A percentile compares a stretch with the other conserved stretches of the same genome.
Conservation (phyloP, 2,797 vertebrate genomes). For the Argya squamiceps region DNA sequence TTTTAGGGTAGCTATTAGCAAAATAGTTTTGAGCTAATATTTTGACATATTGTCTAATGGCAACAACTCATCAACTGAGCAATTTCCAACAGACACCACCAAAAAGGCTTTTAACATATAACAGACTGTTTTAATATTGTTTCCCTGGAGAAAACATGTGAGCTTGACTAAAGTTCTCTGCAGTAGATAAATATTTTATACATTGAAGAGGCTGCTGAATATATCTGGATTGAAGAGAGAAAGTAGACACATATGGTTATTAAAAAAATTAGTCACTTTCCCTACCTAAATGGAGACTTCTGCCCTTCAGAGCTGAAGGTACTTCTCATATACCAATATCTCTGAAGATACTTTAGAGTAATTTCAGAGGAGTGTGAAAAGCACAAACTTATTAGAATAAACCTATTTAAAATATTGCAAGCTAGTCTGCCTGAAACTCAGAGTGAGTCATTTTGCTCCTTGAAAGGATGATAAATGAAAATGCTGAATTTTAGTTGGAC, state of each 20-base stretch:
- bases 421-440: neutral
- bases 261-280: neutral
- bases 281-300: neutral
- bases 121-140: neutral
- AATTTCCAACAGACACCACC: neutral
- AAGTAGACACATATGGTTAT: neutral
- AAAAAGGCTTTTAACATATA: neutral
- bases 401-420: neutral
- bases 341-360: neutral
- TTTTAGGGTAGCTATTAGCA: neutral
- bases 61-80: neutral
- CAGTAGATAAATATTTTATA: slow-evolving; percentile 5
- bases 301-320: neutral
- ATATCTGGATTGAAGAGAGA: neutral
- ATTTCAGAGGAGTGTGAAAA: neutral
- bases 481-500: neutral
- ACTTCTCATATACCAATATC: neutral
- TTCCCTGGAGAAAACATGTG: neutral
- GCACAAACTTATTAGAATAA: neutral
- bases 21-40: neutral
- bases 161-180: neutral
- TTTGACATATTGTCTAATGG: neutral
- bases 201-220: neutral
- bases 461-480: neutral
- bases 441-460: neutral